Evolutionary conservation across 2,888 invertebrate genomes (phyloP).

Genomic region (Hemithea aestivaria): DNA sequence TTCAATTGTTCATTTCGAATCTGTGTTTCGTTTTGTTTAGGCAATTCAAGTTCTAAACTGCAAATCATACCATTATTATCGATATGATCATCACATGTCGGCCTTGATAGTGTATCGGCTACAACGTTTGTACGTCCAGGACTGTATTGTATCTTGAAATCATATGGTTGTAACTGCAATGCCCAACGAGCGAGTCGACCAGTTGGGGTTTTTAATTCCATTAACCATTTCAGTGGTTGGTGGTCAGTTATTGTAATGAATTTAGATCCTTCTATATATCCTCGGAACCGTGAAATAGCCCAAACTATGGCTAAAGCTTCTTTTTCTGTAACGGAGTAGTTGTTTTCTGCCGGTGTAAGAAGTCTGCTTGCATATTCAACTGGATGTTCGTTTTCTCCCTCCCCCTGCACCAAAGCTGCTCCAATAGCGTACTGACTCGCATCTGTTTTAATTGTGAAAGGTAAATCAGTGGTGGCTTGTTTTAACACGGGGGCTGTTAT

Average conservation of each 20-base stretch:
- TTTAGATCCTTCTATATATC: constrained; percentile 1
- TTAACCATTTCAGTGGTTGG: constrained; percentile 1
- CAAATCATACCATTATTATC: not conserved
- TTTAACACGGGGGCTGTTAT: constrained; percentile 22
- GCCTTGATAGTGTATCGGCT: constrained; percentile 1
- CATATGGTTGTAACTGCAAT: too few relatives aligned
- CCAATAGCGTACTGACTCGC: constrained; percentile 31
- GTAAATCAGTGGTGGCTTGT: constrained; percentile 18
- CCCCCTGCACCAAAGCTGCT: constrained; percentile 20
- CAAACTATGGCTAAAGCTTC: too few relatives aligned
- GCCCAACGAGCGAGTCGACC: constrained; percentile 1
- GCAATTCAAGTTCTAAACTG: not conserved
- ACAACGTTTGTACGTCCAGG: constrained; percentile 5
- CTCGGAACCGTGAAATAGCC: not conserved
- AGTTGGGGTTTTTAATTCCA: too few relatives aligned
- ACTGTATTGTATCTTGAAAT: constrained; percentile 2
- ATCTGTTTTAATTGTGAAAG: constrained; percentile 30
- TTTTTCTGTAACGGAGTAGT: constrained; percentile 3
- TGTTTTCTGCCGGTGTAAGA: constrained; percentile 1
- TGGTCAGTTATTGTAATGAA: constrained; percentile 1
- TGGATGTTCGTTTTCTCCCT: not conserved
- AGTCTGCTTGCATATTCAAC: constrained; percentile 27
- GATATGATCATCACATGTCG: constrained; percentile 1
- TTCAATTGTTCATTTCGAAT: not conserved
- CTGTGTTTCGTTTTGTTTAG: not conserved